Percentiles rank a stretch among this genome's conserved stretches.
Conservation (phyloP, 2,888 invertebrate genomes). For the Campaea margaritaria region DNA sequence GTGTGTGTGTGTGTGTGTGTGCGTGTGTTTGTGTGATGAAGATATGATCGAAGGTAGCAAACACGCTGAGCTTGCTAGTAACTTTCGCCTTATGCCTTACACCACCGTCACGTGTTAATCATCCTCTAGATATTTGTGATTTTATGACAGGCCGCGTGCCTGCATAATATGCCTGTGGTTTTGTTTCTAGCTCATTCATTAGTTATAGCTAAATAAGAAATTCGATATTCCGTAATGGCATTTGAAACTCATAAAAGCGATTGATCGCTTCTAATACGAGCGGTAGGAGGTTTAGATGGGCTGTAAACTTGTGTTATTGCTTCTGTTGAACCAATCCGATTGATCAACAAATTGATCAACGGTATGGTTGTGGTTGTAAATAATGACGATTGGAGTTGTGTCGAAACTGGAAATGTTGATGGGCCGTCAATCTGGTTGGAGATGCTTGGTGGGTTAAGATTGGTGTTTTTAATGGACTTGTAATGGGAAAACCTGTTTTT, state of each 20-base stretch:
- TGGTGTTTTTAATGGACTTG: neutral
- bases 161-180: constrained; percentile 41
- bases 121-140: constrained; percentile 61
- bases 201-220: constrained; percentile 41
- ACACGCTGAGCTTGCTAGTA: no score
- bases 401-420: neutral
- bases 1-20: no score
- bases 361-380: neutral
- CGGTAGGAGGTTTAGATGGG: constrained; percentile 19
- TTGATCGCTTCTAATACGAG: constrained; percentile 17
- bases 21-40: no score
- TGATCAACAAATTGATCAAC: neutral
- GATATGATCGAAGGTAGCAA: no score
- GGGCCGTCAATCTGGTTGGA: neutral
- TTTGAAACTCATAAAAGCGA: constrained; percentile 20
- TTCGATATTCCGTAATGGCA: constrained; percentile 26
- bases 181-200: constrained; percentile 31
- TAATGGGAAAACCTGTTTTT: no score
- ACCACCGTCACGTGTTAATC: constrained; percentile 55
- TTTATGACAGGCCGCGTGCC: constrained; percentile 62
- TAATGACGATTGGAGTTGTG: neutral
- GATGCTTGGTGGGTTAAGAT: neutral
- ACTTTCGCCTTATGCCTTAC: constrained; percentile 25
- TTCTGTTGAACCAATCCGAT: constrained; percentile 15
- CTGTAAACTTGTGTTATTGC: constrained; percentile 8